Base-by-base conservation (phyloP, 2,888 invertebrate species). In the Pocota personata region DNA sequence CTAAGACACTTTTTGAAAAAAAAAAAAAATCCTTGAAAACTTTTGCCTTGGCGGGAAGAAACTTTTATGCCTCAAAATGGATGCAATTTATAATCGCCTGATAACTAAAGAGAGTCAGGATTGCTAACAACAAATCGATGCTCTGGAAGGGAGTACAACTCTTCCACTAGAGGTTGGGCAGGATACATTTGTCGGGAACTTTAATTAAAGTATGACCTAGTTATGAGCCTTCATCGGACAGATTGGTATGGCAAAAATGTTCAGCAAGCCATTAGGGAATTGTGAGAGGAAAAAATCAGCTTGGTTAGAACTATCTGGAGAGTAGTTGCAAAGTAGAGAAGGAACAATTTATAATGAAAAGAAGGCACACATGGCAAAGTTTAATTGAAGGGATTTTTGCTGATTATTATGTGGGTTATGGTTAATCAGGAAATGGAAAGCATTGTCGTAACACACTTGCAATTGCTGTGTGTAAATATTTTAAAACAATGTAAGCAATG, bases 121-220 rank as follows among this genome's bases (percentile, higher is more conserved):
- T 4, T 24, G 24, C 2, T 24, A 24, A 24, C 24, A 48, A 16
- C 35, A 27, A 27, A 72, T 37, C 50, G 27, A 37, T 24, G 32
- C 12, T 21, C 2, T 32, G 2, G 1, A 3, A 2, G 24, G 4
- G 24, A 4, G 24, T 24, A 24, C 24, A 4, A 24, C 24, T 24
- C 24, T 4, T 24, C 24, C 24, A 3, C 24, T 4, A 24, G 2
- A 2, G 24, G 24, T 3, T 24, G 24, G n/a, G 24, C 21, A 30
- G 37, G 77, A 50, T 60, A 50, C 37, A 12, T 37, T 69, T 57
- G 55, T 32, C 32, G 57, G 43, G 43, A 32, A 69, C 5, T 62
- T 77, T 69, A 77, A 77, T 69, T 69, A 69, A 62, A 69, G n/a
- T 60, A 3, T 35, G 35, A 62, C 60, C 77, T 24, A 69, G 69